Evolutionary conservation across 2,113 vertebrate genomes (phyloP).

Genomic region (Pomatostomus ruficeps): DNA sequence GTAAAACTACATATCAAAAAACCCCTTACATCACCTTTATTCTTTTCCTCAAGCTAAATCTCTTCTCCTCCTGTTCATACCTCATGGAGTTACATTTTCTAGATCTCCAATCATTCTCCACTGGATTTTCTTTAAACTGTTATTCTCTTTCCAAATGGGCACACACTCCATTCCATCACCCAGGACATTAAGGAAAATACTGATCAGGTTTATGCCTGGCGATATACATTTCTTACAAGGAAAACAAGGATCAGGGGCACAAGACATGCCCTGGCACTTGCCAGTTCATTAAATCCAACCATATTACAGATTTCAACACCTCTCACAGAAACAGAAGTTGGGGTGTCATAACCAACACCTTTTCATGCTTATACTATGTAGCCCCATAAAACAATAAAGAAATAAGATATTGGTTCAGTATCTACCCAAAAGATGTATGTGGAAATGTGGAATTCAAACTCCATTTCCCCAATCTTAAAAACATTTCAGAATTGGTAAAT

Average conservation of each 20-base stretch:
- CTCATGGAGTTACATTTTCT: background rate
- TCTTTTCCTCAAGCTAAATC: background rate
- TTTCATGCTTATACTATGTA: fast-evolving
- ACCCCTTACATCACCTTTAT: background rate
- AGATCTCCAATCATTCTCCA: no score
- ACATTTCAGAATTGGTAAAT: background rate
- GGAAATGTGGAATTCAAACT: background rate
- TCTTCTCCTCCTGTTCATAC: background rate
- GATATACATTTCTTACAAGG: background rate
- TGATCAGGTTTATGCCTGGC: background rate
- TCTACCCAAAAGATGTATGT: background rate
- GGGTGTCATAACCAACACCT: background rate
- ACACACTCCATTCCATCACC: background rate
- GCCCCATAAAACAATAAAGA: background rate
- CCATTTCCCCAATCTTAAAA: background rate
- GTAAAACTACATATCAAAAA: background rate
- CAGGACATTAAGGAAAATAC: background rate
- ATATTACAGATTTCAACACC: background rate
- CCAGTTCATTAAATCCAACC: fast-evolving
- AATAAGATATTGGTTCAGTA: fast-evolving
- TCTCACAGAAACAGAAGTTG: background rate
- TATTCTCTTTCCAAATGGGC: background rate
- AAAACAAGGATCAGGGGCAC: background rate
- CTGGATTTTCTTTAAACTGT: background rate
- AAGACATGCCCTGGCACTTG: background rate